Base-by-base conservation (phyloP, 30 jellyfish, hydroid and myxozoan genomes). In the Calvadosia cruxmelitensis region DNA sequence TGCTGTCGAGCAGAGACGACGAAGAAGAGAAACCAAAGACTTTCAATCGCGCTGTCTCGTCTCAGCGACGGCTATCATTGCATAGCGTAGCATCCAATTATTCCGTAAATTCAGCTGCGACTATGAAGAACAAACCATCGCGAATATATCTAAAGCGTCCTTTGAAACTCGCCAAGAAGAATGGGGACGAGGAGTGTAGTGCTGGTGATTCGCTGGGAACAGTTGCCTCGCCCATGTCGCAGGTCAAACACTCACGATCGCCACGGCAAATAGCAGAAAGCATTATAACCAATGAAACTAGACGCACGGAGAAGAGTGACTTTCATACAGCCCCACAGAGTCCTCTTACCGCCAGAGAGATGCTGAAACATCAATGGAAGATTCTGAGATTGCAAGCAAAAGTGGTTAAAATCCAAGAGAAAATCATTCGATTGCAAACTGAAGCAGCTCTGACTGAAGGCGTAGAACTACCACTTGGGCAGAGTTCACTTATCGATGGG, bases 331-430 rank as follows among this genome's bases (percentile, higher is more conserved):
- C 69, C 69, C 76, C 94, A 72, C 98, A 89, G 70, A 76, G 77
- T 52, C 93, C 95, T 34, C 92, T 65, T 48, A 84, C 85, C 36
- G 98, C 98, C 27, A 78, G 85, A 64, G 95, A 89, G 64, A 76
- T 89, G 29, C 75, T 89, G 53, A 78, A 82, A 13, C 67, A 72
- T 36, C 98, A 89, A 49, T 89, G 98, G 98, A 89, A 81, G 50
- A 89, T 89, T 51, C 35, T 89, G 52, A 34, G 95, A 81, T 65
- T 93, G 70, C 98, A 89, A 77, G 98, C 98, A 3, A 89, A 89
- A 73, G 95, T 89, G 27, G 98, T 89, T 26, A 89, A 89, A 68
- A 73, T 89, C 32, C 98, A 89, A 63, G 98, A 89, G 35, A 68
- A 82, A 51, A 89, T 89, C 15, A 80, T 80, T 20, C 70, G 93